Evolutionary conservation across 37 sponge, comb jelly and placozoan genomes (phyloP).

Genomic region (Diacarnus erythraeanus): DNA sequence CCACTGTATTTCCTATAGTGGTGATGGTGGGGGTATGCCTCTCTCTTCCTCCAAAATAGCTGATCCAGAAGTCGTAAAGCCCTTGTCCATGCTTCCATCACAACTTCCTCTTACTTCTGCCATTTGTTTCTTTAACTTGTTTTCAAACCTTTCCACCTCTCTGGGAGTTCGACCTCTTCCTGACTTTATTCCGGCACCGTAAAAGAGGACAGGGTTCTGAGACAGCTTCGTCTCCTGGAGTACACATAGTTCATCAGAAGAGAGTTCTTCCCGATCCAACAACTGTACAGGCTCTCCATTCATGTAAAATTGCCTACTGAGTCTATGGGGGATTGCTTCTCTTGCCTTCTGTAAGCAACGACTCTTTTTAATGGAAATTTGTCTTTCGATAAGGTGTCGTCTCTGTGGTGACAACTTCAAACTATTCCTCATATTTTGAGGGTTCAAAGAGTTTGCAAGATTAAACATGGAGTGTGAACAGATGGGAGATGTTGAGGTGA

Average conservation of each 20-base stretch:
- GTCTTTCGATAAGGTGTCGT: background rate
- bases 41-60: too few relatives aligned
- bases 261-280: conserved; percentile 11
- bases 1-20: too few relatives aligned
- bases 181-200: conserved; percentile 35
- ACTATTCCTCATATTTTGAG: too few relatives aligned
- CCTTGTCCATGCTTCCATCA: background rate
- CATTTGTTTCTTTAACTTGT: conserved; percentile 2
- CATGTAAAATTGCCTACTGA: conserved; percentile 48
- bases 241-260: conserved; percentile 14
- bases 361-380: background rate
- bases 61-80: too few relatives aligned
- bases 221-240: conserved; percentile 3
- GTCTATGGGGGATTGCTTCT: conserved; percentile 37
- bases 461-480: conserved; percentile 41
- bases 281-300: conserved; percentile 29
- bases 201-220: conserved; percentile 34
- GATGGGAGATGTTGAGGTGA: background rate
- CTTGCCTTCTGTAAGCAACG: background rate
- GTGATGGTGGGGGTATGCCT: too few relatives aligned
- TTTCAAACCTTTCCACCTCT: conserved; percentile 23
- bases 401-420: background rate
- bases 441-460: too few relatives aligned
- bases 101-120: background rate
- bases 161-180: background rate